Evolutionary conservation across 1,140 invertebrate genomes (phyloP).

Genomic region (Drosophila ogumai): DNA sequence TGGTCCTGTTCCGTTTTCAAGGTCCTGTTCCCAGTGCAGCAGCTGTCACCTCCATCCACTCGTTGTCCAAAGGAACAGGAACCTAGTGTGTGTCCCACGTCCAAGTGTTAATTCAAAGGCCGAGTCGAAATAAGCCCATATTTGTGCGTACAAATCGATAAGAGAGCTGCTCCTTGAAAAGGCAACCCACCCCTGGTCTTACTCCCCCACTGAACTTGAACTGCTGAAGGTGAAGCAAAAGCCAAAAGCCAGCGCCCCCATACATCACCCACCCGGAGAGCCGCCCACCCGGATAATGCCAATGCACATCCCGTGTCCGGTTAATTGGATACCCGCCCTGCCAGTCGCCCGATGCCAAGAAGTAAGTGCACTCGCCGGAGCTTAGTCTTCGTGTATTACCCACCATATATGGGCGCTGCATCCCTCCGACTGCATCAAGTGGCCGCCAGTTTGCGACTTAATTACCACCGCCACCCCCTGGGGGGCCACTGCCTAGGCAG

Average conservation of each 20-base stretch:
- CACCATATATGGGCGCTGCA: slow-evolving; percentile 6
- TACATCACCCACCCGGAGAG: slow-evolving; percentile 5
- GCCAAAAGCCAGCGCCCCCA: slow-evolving; percentile 33
- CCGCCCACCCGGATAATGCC: slow-evolving; percentile 60
- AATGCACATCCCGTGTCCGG: slow-evolving; percentile 55
- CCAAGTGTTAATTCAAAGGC: neutral
- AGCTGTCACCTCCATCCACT: slow-evolving; percentile 7
- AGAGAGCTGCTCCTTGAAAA: slow-evolving; percentile 24
- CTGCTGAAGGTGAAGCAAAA: slow-evolving; percentile 8
- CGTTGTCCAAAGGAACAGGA: slow-evolving; percentile 25
- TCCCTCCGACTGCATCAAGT: slow-evolving; percentile 22
- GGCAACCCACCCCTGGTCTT: slow-evolving; percentile 2
- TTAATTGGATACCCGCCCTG: slow-evolving; percentile 64
- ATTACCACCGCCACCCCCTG: slow-evolving; percentile 31
- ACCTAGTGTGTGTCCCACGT: neutral
- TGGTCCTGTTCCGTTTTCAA: slow-evolving; percentile 17
- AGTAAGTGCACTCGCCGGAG: slow-evolving; percentile 64
- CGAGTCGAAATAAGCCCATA: slow-evolving; percentile 3
- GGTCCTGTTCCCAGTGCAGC: slow-evolving; percentile 30
- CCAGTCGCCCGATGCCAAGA: slow-evolving; percentile 77
- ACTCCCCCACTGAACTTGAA: slow-evolving; percentile 20
- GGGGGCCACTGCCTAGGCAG: neutral
- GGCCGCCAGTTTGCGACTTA: slow-evolving; percentile 39
- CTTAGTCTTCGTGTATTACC: slow-evolving; percentile 17
- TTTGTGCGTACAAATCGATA: slow-evolving; percentile 74